Evolutionary conservation across 2,797 vertebrate species (phyloP), one percentile per base, ranked within the genome.

Genomic region (Chanos chanos): DNA sequence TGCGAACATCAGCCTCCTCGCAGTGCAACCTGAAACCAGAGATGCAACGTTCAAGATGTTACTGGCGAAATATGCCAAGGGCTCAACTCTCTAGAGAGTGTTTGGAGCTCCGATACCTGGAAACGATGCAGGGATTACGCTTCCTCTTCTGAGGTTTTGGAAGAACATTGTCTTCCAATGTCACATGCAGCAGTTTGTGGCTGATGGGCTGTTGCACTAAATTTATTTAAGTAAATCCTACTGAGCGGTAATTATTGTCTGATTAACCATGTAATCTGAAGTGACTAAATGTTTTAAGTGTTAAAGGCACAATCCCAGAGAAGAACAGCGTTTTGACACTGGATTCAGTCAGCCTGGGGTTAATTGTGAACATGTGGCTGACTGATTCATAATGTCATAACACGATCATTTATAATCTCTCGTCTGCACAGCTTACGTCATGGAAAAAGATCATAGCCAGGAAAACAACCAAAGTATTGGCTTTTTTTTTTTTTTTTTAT

Each of bases 381-480:
- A 50, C 27, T 9, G 21, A 21, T 24, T 24, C 6, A n/a, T n/a
- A n/a, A 33, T 5, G 54, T 57, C 39, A 12, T 27, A 18, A 50
- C 49, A 37, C 30, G 18, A 7, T 70, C 52, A 70, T 57, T 31
- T 13, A 24, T 49, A 61, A 54, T 52, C 37, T 43, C 67, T 55
- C 24, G 54, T 41, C 28, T 2, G 12, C 58, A 53, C 60, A 50
- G 31, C 43, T 39, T 75, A 52, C 60, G 44, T 81, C 80, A 80
- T 69, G 66, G 75, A 80, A 80, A 76, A 58, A 62, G n/a, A 68
- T 37, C 0, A 6, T 74, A 71, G 74, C 79, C 64, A 72, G 74
- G 66, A 82, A 75, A 76, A 78, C 72, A 77, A 72, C 64, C 59
- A 74, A 68, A 59, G 69, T 76, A 61, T 71, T 70, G 74, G 73